Base-by-base conservation (phyloP, 53 echinoderm and acorn worm genomes). In the Holothuria leucospilota region DNA sequence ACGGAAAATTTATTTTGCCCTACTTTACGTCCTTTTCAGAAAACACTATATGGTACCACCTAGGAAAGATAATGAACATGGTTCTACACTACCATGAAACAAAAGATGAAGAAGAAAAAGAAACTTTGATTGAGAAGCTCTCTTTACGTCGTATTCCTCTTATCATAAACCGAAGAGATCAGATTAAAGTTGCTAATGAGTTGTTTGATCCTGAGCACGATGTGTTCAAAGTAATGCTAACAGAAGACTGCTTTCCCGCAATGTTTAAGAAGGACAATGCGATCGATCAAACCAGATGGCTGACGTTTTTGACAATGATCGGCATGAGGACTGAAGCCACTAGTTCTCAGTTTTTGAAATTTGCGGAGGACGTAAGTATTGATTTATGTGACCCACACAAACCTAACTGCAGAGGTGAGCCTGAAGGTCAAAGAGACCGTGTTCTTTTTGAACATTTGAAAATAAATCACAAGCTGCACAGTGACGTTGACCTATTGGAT, bases 1-100 rank as follows among this genome's bases (percentile, higher is more conserved):
- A 83, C 52, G 13, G 40, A 25, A 29, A 46, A 41, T 83, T 62
- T 53, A 83, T 83, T 25, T 67, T 83, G 29, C 68, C 84, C 24
- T 30, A 13, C 15, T 63, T 83, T 34, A 15, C 1, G 6, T 12
- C 2, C 0, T 83, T 83, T 66, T 42, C 84, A 13, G 61, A 80
- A 2, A 16, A 61, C 8, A 59, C 30, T 15, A 51, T 80, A 2
- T 29, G 29, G 62, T 39, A 59, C 13, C 80, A 80, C 29, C 15
- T 80, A 39, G 3, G 14, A 15, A 80, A 80, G 5, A 15, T 80
- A 2, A 53, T 59, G 20, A 60, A 18, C 14, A 29, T 80, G 1
- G 80, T 79, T 26, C 1, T 52, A 16, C 6, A 79, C 8, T 1
- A 49, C n/a, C 25, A 38, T 40, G 6, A 7, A 77, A 29, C n/a